phyloP scores from a whole-genome alignment of 2,888 invertebrate genomes.

The Hypomecis punctinalis region DNA sequence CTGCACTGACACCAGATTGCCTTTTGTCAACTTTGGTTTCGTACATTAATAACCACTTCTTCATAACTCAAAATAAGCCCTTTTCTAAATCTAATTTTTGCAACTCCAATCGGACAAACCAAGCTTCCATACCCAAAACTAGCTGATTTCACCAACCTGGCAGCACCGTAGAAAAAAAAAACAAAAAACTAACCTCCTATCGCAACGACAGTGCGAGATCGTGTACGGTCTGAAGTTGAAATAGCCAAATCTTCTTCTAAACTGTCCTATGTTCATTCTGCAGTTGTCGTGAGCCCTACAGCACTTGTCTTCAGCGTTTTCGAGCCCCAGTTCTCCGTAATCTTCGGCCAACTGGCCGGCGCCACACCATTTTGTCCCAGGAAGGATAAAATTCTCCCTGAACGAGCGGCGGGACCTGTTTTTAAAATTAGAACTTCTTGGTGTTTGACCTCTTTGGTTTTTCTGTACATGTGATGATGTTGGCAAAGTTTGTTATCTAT shows the following conservation, averaged over 20 bases:
- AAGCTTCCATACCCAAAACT: not conserved
- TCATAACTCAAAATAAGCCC: too few relatives aligned
- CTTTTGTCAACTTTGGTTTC: too few relatives aligned
- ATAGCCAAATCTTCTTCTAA: slow-evolving; percentile 85
- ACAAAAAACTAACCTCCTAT: slow-evolving; percentile 87
- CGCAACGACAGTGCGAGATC: slow-evolving; percentile 91
- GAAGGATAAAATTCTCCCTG: slow-evolving; percentile 85
- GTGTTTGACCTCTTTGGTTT: slow-evolving; percentile 7
- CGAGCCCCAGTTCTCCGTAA: slow-evolving; percentile 86
- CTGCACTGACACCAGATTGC: too few relatives aligned
- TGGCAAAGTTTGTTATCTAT: too few relatives aligned
- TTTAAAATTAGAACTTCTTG: slow-evolving; percentile 44
- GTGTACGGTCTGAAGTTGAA: slow-evolving; percentile 90
- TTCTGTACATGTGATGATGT: not conserved
- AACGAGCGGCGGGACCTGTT: slow-evolving; percentile 76
- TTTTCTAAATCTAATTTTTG: too few relatives aligned
- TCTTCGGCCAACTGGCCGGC: slow-evolving; percentile 83
- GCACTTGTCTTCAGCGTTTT: slow-evolving; percentile 86
- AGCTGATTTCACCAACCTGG: slow-evolving; percentile 9
- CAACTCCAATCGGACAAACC: not conserved
- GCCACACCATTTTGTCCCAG: slow-evolving; percentile 92
- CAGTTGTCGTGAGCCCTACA: slow-evolving; percentile 91
- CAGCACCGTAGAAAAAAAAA: slow-evolving; percentile 33
- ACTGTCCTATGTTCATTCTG: slow-evolving; percentile 86
- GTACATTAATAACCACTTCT: too few relatives aligned